Evolutionary conservation across 1,140 invertebrate species (phyloP).

Genomic region (Tetranychus cinnabarinus): DNA sequence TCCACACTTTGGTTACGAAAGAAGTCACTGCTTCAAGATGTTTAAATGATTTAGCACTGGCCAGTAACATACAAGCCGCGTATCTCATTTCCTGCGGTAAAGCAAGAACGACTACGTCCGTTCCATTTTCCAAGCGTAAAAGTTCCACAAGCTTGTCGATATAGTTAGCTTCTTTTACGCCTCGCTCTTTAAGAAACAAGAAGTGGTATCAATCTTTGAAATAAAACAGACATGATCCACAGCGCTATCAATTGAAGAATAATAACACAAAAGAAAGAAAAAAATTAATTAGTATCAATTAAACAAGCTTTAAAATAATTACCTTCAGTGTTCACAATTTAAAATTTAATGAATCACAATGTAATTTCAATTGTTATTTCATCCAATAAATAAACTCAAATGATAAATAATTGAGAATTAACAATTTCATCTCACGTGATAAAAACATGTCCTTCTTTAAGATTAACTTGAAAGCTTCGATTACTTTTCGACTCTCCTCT

Average conservation of each 20-base stretch:
- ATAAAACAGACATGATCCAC: too few relatives aligned
- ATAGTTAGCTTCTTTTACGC: constrained; percentile 52
- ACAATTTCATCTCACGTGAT: too few relatives aligned
- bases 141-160: constrained; percentile 57
- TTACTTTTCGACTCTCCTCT: constrained; percentile 18
- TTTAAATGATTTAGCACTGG: constrained; percentile 39
- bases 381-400: too few relatives aligned
- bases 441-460: neutral
- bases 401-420: too few relatives aligned
- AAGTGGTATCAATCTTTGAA: too few relatives aligned
- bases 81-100: constrained; percentile 49
- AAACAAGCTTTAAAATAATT: too few relatives aligned
- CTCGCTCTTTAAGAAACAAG: constrained; percentile 20
- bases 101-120: constrained; percentile 51
- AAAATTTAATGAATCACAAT: too few relatives aligned
- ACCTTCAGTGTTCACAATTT: too few relatives aligned
- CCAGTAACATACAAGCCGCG: constrained; percentile 55
- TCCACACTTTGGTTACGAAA: constrained; percentile 41
- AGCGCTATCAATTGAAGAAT: too few relatives aligned
- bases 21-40: constrained; percentile 49
- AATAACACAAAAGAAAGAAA: too few relatives aligned
- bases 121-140: constrained; percentile 45
- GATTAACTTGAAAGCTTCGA: constrained; percentile 13
- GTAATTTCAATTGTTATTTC: too few relatives aligned
- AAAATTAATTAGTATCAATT: too few relatives aligned